Conservation (phyloP, 2,797 vertebrate species). For the Typhlichthys eigenmanni region DNA sequence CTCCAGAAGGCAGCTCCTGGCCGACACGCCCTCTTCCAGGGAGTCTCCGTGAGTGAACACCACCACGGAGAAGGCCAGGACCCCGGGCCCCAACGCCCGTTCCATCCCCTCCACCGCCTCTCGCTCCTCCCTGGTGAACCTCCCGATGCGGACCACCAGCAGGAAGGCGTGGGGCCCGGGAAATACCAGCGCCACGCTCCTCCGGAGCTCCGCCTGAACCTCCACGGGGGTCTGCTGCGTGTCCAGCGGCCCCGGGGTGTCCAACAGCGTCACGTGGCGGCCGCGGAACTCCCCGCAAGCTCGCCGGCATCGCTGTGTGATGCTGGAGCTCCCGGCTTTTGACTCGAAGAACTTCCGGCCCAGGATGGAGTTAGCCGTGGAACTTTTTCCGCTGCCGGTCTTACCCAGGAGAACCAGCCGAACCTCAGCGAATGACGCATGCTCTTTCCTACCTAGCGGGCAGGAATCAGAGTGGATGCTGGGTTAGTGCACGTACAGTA, state of each 20-base stretch:
- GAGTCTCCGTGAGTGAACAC: constrained; percentile 67
- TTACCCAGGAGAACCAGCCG: constrained; percentile 72
- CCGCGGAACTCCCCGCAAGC: constrained; percentile 28
- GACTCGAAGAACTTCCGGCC: constrained; percentile 49
- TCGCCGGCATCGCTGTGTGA: constrained; percentile 43
- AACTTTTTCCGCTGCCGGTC: constrained; percentile 71
- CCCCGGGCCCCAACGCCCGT: constrained; percentile 49
- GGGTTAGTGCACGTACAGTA: not conserved
- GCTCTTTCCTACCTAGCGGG: constrained; percentile 12
- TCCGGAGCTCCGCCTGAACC: constrained; percentile 59
- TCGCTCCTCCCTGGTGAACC: constrained; percentile 59
- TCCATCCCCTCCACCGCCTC: constrained; percentile 48
- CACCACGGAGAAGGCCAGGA: constrained; percentile 55
- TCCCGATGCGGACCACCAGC: constrained; percentile 57
- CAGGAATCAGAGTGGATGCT: not conserved
- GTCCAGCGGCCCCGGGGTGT: constrained; percentile 70
- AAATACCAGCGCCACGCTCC: constrained; percentile 54
- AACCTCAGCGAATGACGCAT: constrained; percentile 27
- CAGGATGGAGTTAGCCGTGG: constrained; percentile 66
- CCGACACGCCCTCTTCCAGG: constrained; percentile 38
- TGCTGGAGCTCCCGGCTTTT: constrained; percentile 21
- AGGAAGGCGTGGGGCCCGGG: constrained; percentile 64
- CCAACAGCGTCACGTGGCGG: constrained; percentile 51
- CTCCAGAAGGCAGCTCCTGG: constrained; percentile 48
- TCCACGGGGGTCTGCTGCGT: constrained; percentile 34